Percentiles rank a stretch among this genome's conserved stretches.
Conservation (phyloP, 2,888 invertebrate genomes). For the Panzeria rudis region DNA sequence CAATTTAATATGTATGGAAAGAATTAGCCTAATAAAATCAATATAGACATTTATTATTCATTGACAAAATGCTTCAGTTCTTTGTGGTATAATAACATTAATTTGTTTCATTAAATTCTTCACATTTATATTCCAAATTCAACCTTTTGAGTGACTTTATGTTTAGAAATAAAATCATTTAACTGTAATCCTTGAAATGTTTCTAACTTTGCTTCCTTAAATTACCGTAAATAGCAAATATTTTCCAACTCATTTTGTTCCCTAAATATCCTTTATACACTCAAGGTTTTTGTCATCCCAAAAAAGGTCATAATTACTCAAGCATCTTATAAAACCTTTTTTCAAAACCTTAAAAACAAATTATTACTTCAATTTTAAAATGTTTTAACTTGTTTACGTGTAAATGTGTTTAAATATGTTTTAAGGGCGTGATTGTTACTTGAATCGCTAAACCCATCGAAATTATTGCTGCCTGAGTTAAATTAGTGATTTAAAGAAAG, state of each 20-base stretch:
- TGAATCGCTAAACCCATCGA: slow-evolving; percentile 14
- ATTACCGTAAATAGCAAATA: background rate
- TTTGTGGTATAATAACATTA: too few species aligned
- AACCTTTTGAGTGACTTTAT: too few species aligned
- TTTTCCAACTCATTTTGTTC: background rate
- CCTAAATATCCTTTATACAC: background rate
- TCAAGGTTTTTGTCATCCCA: background rate
- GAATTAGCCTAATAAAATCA: too few species aligned
- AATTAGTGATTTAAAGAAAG: too few species aligned
- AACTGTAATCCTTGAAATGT: too few species aligned
- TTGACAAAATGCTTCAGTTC: too few species aligned
- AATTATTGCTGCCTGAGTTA: slow-evolving; percentile 21
- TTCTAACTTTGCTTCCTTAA: background rate
- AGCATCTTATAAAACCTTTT: slow-evolving; percentile 5
- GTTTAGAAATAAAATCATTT: too few species aligned
- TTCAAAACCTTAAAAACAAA: slow-evolving; percentile 4
- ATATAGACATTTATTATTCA: too few species aligned
- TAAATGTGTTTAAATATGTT: slow-evolving; percentile 26
- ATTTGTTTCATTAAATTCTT: too few species aligned
- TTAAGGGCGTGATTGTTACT: slow-evolving; percentile 29
- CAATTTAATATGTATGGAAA: too few species aligned
- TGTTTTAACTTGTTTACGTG: slow-evolving; percentile 13
- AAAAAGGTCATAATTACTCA: slow-evolving; percentile 30
- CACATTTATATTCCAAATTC: too few species aligned
- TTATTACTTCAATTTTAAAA: background rate